Conservation (phyloP, 2,797 vertebrate species). For the Avahi laniger region DNA sequence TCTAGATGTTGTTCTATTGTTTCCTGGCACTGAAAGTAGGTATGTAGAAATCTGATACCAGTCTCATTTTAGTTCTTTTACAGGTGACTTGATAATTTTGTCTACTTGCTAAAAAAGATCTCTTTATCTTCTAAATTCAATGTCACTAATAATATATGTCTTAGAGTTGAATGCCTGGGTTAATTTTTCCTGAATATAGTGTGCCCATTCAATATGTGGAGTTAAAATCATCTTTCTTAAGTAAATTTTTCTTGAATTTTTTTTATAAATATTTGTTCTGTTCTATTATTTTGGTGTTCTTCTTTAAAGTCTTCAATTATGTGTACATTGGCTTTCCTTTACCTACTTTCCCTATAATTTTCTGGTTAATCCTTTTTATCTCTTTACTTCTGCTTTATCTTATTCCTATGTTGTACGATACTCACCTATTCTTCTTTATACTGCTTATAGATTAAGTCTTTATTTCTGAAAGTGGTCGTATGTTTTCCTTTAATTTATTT, state of each 20-base stretch:
- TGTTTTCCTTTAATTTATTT: not conserved
- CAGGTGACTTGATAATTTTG: slow-evolving; percentile 11
- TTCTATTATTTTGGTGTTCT: not conserved
- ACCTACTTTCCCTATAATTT: not conserved
- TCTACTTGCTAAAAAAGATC: not conserved
- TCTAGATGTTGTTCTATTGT: not conserved
- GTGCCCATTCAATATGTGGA: not conserved
- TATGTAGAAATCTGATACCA: not conserved
- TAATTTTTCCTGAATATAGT: not conserved
- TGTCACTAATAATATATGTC: not conserved
- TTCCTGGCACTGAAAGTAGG: not conserved
- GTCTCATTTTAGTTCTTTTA: not conserved
- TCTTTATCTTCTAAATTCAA: slow-evolving; percentile 33
- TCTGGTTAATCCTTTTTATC: not conserved
- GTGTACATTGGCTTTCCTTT: not conserved
- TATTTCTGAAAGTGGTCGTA: not conserved
- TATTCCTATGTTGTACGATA: not conserved
- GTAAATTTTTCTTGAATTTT: not conserved
- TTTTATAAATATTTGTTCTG: slow-evolving; percentile 14
- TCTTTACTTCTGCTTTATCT: not conserved
- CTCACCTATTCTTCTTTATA: not conserved
- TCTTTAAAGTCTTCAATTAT: slow-evolving; percentile 6
- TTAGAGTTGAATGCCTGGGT: not conserved
- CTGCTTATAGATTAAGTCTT: not conserved
- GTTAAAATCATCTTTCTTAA: not conserved